Evolutionary conservation across 2,113 vertebrate genomes (phyloP).

Genomic region (Engraulis encrasicolus): DNA sequence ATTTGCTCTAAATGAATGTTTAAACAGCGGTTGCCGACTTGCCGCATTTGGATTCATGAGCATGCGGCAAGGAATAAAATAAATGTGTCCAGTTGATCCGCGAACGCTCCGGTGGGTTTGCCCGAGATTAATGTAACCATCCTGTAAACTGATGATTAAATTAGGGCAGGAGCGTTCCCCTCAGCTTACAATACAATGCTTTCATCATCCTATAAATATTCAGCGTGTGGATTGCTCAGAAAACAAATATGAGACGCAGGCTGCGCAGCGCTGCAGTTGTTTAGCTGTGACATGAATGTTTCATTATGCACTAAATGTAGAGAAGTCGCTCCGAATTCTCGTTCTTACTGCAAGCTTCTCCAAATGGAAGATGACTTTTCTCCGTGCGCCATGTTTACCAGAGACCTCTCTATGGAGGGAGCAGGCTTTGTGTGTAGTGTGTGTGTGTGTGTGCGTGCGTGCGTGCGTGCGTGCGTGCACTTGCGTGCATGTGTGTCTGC

Average conservation of each 20-base stretch:
- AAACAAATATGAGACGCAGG: constrained; percentile 63
- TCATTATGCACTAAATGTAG: constrained; percentile 63
- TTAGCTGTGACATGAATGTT: constrained; percentile 65
- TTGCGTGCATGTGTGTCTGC: too few species aligned
- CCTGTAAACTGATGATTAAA: constrained; percentile 66
- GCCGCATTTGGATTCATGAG: constrained; percentile 61
- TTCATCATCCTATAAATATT: constrained; percentile 69
- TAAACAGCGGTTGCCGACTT: constrained; percentile 61
- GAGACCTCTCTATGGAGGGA: constrained; percentile 31
- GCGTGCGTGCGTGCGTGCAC: background rate
- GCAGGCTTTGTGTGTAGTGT: constrained; percentile 20
- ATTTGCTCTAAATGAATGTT: constrained; percentile 64
- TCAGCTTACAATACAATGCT: constrained; percentile 57
- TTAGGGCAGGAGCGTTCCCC: constrained; percentile 53
- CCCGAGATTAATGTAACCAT: constrained; percentile 60
- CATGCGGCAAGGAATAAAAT: constrained; percentile 55
- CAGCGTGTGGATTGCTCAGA: constrained; percentile 49
- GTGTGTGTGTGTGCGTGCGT: constrained; percentile 2
- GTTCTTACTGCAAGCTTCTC: constrained; percentile 27
- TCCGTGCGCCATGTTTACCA: constrained; percentile 40
- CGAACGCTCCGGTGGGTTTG: constrained; percentile 57
- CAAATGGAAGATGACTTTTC: constrained; percentile 40
- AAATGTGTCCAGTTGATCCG: constrained; percentile 58
- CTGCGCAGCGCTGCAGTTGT: constrained; percentile 55
- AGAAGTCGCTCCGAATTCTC: constrained; percentile 56